These are phyloP conservation scores for Furcifer pardalis DNA, from an alignment of 2,797 vertebrate genomes.

Conservation along the genomic window DNA sequence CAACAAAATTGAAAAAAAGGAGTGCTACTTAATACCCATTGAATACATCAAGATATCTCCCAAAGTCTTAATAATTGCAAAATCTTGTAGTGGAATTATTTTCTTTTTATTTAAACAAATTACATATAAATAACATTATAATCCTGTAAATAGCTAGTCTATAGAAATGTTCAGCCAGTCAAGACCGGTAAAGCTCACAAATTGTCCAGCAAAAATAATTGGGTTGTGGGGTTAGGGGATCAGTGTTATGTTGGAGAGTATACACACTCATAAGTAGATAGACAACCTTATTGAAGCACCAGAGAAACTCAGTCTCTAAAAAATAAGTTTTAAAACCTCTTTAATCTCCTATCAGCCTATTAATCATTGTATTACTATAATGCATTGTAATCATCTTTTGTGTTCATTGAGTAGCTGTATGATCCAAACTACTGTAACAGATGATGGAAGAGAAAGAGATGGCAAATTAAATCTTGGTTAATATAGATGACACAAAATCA, in stretches of 20 bases:
- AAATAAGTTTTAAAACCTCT: constrained; percentile 58
- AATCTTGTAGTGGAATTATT: constrained; percentile 69
- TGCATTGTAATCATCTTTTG: constrained; percentile 44
- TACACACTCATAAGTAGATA: constrained; percentile 56
- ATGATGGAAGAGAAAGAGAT: constrained; percentile 38
- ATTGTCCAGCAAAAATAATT: constrained; percentile 47
- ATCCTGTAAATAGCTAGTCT: constrained; percentile 78
- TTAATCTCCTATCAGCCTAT: constrained; percentile 45
- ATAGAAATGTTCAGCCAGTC: constrained; percentile 71
- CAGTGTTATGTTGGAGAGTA: constrained; percentile 44
- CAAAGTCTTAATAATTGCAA: constrained; percentile 58
- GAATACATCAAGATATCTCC: constrained; percentile 53
- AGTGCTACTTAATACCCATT: constrained; percentile 48
- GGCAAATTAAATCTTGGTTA: background rate
- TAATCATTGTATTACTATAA: constrained; percentile 53
- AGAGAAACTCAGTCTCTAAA: constrained; percentile 75
- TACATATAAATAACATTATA: constrained; percentile 82
- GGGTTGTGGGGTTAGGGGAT: no score
- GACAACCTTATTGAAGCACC: constrained; percentile 69
- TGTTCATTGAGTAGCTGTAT: constrained; percentile 49
- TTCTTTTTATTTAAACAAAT: constrained; percentile 78
- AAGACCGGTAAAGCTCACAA: constrained; percentile 63
- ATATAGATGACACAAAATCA: background rate
- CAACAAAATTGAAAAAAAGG: constrained; percentile 50
- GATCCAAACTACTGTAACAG: constrained; percentile 49